These are phyloP conservation scores for Hippopotamyrus pictus DNA, from an alignment of 2,797 vertebrate genomes.

Conservation along the genomic window DNA sequence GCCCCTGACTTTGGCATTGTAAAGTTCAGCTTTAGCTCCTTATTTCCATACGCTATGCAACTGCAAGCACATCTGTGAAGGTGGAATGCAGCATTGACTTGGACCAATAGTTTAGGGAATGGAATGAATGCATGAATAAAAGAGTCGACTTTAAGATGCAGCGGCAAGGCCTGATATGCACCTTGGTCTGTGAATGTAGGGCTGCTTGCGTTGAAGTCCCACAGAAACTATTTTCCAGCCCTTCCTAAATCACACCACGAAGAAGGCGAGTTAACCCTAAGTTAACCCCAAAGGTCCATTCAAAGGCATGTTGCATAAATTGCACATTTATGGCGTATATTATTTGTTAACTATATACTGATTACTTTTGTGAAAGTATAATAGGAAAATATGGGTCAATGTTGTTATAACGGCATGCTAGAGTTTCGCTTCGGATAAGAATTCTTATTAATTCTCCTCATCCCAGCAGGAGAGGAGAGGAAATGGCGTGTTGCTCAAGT, in stretches of 20 bases:
- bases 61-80: background rate
- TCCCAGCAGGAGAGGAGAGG: background rate
- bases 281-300: background rate
- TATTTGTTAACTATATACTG: background rate
- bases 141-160: background rate
- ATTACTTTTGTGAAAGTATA: background rate
- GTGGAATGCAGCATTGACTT: background rate
- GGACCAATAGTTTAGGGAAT: background rate
- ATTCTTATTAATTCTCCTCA: too few species aligned
- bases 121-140: background rate
- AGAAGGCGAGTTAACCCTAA: background rate
- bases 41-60: background rate
- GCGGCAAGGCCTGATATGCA: background rate
- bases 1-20: background rate
- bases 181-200: background rate
- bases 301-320: background rate
- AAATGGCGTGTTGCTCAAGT: background rate
- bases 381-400: background rate
- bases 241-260: background rate
- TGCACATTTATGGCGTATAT: background rate
- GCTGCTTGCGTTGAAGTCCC: background rate
- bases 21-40: background rate
- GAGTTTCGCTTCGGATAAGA: background rate
- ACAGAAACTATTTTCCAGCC: background rate
- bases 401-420: background rate